Evolutionary conservation across 2,113 vertebrate species (phyloP).

Genomic region (Mus pahari): DNA sequence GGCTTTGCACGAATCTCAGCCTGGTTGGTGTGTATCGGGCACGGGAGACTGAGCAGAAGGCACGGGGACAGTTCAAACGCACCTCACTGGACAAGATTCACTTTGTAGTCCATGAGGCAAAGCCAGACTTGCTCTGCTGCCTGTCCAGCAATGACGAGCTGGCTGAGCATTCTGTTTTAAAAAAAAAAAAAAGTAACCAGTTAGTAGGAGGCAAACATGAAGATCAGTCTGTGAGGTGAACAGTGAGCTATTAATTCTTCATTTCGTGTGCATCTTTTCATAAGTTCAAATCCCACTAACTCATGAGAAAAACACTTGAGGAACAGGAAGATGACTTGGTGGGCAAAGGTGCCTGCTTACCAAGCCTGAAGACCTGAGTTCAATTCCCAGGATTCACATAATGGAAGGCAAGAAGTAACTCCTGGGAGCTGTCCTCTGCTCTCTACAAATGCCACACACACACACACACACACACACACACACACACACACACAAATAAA

Average conservation of each 20-base stretch:
- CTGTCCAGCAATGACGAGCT: not conserved
- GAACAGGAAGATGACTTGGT: not conserved
- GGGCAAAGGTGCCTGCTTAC: not conserved
- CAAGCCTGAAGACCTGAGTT: not conserved
- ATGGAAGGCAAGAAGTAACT: not conserved
- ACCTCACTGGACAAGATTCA: slow-evolving; percentile 11
- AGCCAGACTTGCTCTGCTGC: not conserved
- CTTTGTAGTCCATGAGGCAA: slow-evolving; percentile 23
- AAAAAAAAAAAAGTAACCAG: not conserved
- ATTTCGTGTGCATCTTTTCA: not conserved
- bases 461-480: not conserved
- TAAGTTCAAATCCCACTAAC: not conserved
- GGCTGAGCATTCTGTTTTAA: not conserved
- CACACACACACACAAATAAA: not conserved
- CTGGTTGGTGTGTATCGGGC: not conserved
- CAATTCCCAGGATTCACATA: not conserved
- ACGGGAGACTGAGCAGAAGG: not conserved
- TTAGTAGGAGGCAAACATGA: not conserved
- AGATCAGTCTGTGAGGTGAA: not conserved
- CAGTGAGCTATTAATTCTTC: not conserved
- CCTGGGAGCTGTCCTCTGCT: not conserved
- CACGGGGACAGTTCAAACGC: not conserved
- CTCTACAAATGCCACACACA: not conserved
- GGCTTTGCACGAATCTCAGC: slow-evolving; percentile 39
- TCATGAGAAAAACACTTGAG: not conserved